Conservation (phyloP, 2,888 invertebrate species). For the Thyatira batis region DNA sequence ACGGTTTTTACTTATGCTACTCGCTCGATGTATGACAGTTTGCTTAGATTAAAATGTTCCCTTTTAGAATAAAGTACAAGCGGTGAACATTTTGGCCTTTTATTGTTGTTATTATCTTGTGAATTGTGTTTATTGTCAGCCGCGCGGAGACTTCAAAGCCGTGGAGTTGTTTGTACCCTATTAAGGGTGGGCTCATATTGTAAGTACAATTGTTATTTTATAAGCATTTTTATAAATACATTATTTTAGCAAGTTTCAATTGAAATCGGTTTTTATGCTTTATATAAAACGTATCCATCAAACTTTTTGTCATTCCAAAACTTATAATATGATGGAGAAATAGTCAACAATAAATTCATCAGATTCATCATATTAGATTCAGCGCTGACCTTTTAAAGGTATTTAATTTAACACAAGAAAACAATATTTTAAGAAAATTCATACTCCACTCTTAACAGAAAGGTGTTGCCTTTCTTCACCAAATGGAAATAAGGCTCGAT, state of each 20-base stretch:
- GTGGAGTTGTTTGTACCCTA: neutral
- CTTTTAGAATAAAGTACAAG: conserved; percentile 37
- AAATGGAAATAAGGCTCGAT: conserved; percentile 25
- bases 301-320: too few relatives aligned
- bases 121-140: conserved; percentile 46
- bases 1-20: neutral
- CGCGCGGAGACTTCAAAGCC: conserved; percentile 16
- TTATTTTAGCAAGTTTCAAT: neutral
- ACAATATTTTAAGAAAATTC: neutral
- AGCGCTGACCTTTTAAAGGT: too few relatives aligned
- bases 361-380: too few relatives aligned
- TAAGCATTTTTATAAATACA: neutral
- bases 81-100: conserved; percentile 35
- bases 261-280: too few relatives aligned
- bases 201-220: neutral
- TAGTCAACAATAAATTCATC: too few relatives aligned
- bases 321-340: too few relatives aligned
- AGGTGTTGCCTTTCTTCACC: conserved; percentile 9
- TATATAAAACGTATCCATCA: too few relatives aligned
- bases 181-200: neutral
- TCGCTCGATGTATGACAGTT: neutral
- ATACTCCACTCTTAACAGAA: neutral
- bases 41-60: conserved; percentile 40
- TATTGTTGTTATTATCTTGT: conserved; percentile 53
- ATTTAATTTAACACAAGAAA: too few relatives aligned